These are phyloP conservation scores for Atractosteus spatula DNA, from an alignment of 2,113 vertebrate species.

Conservation along the genomic window DNA sequence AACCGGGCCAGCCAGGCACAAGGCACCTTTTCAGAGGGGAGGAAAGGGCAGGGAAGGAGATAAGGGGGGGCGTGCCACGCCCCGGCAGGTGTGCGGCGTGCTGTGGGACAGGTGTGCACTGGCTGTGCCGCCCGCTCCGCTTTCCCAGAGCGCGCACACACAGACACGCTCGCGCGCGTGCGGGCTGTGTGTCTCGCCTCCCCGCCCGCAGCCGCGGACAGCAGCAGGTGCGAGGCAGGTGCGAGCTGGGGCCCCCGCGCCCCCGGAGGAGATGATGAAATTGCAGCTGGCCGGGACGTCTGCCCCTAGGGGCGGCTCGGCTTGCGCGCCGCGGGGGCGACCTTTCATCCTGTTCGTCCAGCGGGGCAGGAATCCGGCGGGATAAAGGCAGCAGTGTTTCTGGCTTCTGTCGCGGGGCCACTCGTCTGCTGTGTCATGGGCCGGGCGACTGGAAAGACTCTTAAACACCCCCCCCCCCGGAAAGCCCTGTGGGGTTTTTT, in stretches of 20 bases:
- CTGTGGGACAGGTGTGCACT: not conserved
- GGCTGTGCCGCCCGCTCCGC: conserved; percentile 34
- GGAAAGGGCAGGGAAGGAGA: conserved; percentile 23
- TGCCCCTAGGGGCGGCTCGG: not conserved
- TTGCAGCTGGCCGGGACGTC: not conserved
- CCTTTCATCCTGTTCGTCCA: not conserved
- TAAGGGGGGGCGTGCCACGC: no score
- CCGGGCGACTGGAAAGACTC: not conserved
- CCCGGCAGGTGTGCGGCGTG: not conserved
- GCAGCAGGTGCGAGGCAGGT: conserved; percentile 57
- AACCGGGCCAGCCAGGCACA: conserved; percentile 32
- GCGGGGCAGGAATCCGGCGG: not conserved
- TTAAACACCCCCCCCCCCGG: not conserved
- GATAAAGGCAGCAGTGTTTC: no score
- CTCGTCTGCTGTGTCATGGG: not conserved
- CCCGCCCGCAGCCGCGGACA: not conserved
- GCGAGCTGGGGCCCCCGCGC: conserved; percentile 13
- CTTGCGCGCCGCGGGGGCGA: not conserved
- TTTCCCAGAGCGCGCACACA: not conserved
- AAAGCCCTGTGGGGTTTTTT: not conserved
- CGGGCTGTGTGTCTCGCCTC: not conserved
- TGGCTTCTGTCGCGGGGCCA: no score
- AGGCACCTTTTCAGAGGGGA: conserved; percentile 15
- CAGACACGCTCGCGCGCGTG: not conserved
- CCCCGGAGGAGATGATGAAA: not conserved